Percentiles rank a stretch among this genome's conserved stretches.
These are phyloP conservation scores for Rachycentron canadum DNA, from an alignment of 2,797 vertebrate genomes.

Conservation along the genomic window DNA sequence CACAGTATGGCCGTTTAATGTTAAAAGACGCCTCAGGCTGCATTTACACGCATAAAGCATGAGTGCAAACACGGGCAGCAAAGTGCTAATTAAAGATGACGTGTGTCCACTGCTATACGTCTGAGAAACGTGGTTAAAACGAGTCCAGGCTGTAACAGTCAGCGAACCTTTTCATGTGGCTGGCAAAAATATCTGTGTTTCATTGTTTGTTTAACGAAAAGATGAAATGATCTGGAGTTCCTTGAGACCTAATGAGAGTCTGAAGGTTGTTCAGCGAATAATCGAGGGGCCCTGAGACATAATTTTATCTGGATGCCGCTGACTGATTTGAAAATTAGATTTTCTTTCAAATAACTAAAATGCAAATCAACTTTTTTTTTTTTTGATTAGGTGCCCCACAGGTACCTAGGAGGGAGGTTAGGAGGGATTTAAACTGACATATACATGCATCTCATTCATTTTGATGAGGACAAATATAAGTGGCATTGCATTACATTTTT, in stretches of 20 bases:
- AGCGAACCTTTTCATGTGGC: neutral
- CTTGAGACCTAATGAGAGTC: neutral
- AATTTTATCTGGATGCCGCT: neutral
- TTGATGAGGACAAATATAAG: neutral
- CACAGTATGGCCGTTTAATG: neutral
- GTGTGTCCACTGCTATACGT: too few relatives aligned
- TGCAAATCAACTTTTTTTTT: neutral
- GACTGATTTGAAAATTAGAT: neutral
- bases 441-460: constrained; percentile 3
- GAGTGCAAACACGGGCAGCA: neutral
- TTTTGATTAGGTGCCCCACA: neutral
- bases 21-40: neutral
- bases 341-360: constrained; percentile 2
- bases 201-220: neutral
- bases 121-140: neutral
- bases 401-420: neutral
- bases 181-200: neutral
- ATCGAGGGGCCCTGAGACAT: too few relatives aligned
- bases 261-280: neutral
- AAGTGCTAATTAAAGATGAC: neutral
- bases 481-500: too few relatives aligned
- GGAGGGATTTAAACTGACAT: neutral
- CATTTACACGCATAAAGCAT: neutral
- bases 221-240: neutral
- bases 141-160: too few relatives aligned